A percentile compares a stretch with the other conserved stretches of the same genome.
These are phyloP conservation scores for Addax nasomaculatus DNA, from an alignment of 2,113 vertebrate species.

Conservation along the genomic window DNA sequence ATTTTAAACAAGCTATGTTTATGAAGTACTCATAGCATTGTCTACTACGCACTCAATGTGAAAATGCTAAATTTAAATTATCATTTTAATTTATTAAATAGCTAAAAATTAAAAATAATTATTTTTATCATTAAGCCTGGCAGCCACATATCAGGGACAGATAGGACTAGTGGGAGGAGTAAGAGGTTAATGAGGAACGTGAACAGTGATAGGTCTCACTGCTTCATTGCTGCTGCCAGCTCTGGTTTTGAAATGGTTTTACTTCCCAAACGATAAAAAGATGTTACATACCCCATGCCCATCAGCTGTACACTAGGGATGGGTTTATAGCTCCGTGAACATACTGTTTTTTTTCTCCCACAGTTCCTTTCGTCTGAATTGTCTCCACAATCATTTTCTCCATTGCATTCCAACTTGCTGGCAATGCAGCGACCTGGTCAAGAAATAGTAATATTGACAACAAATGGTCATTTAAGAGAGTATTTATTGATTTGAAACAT, in stretches of 20 bases:
- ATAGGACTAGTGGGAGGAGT: background rate
- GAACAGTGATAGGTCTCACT: background rate
- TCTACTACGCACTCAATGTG: background rate
- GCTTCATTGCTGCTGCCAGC: background rate
- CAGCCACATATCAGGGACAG: background rate
- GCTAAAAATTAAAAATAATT: background rate
- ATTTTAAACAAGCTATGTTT: background rate
- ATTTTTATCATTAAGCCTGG: background rate
- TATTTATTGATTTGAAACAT: background rate
- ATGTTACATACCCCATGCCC: constrained; percentile 85
- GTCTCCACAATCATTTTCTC: constrained; percentile 94
- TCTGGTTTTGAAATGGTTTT: background rate
- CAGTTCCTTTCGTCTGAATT: constrained; percentile 92
- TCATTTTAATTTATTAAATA: background rate
- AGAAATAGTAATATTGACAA: background rate
- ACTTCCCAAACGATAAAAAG: background rate
- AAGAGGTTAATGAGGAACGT: background rate
- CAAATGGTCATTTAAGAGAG: background rate
- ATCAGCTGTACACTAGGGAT: constrained; percentile 86
- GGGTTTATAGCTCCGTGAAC: constrained; percentile 70
- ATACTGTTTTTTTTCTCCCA: constrained; percentile 70
- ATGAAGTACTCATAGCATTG: background rate
- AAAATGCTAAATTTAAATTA: background rate
- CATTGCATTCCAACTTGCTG: constrained; percentile 86
- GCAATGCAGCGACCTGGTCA: constrained; percentile 90